Evolutionary conservation across 2,797 vertebrate genomes (phyloP), one percentile per base, ranked within the genome.

Genomic region (Bradypus variegatus): DNA sequence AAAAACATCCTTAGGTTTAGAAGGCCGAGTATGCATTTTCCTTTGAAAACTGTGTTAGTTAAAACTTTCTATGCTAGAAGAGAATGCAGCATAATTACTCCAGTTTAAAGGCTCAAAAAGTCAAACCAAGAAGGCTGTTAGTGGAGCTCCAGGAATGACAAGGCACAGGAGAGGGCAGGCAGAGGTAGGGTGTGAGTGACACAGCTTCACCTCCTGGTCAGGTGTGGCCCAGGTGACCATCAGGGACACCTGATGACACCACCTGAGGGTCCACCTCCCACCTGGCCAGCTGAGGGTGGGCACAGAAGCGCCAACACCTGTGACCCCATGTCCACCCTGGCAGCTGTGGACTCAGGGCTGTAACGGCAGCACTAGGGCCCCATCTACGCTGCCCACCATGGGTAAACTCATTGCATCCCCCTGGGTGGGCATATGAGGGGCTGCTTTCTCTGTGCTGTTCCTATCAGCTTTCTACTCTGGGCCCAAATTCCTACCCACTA

Each of bases 41-140:
- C 77, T 94, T 84, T 62, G 38, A 76, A 87, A 79, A 38, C 69
- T 62, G 62, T n/a, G 15, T 85, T 38, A 45, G 29, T 38, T 86
- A 64, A 65, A 62, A 55, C 58, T 70, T 36, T 41, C 58, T 53
- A 0, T 64, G 85, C 33, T 72, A 29, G 80, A 55, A 53, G 78
- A 85, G 83, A 70, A n/a, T 58, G 58, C 50, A 89, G 91, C 45
- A 21, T n/a, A 2, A 82, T 33, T 27, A 9, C 1, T 78, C 55
- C 83, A 70, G 73, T 11, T 31, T 65, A 19, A 65, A 64, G 58
- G 60, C 48, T 58, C 64, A 53, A 25, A 27, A 50, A 16, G 75
- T 69, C 31, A 48, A 6, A 77, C 65, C 15, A 23, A 38, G 84
- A 45, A 72, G 84, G 16, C 16, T 16, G 19, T 41, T 14, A 18